Evolutionary conservation across 2,888 invertebrate species (phyloP).

Genomic region (Branchipolynoe longqiensis): DNA sequence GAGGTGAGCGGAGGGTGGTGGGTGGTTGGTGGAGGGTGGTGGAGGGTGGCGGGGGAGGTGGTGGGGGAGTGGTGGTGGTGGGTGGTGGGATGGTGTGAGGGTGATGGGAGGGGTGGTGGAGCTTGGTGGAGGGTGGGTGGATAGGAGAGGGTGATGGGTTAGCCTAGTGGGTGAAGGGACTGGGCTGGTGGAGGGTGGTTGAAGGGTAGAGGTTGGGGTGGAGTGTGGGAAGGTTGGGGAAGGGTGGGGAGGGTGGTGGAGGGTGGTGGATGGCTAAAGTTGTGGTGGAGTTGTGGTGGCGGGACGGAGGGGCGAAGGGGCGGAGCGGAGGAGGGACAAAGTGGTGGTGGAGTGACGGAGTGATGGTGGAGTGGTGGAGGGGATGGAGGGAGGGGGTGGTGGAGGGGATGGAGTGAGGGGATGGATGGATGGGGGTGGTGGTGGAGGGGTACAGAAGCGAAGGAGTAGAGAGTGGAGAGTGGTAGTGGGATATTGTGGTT

Average conservation of each 20-base stretch:
- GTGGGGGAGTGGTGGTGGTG: not conserved
- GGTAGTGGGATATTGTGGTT: too few species aligned
- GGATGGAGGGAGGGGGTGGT: too few species aligned
- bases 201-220: not conserved
- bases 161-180: too few species aligned
- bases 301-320: too few species aligned
- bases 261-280: not conserved
- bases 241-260: not conserved
- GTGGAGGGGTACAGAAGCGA: too few species aligned
- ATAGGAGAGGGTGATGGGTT: not conserved
- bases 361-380: too few species aligned
- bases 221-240: not conserved
- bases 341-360: too few species aligned
- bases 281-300: too few species aligned
- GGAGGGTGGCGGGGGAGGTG: not conserved
- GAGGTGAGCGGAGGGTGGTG: not conserved
- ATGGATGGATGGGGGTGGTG: too few species aligned
- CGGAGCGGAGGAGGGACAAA: too few species aligned
- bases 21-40: not conserved
- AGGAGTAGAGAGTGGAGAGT: too few species aligned
- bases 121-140: not conserved
- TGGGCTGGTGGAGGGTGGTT: not conserved
- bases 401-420: too few species aligned
- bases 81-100: not conserved
- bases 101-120: not conserved